Base-by-base conservation (phyloP, 2,888 invertebrate species). In the Torymus tubicola region DNA sequence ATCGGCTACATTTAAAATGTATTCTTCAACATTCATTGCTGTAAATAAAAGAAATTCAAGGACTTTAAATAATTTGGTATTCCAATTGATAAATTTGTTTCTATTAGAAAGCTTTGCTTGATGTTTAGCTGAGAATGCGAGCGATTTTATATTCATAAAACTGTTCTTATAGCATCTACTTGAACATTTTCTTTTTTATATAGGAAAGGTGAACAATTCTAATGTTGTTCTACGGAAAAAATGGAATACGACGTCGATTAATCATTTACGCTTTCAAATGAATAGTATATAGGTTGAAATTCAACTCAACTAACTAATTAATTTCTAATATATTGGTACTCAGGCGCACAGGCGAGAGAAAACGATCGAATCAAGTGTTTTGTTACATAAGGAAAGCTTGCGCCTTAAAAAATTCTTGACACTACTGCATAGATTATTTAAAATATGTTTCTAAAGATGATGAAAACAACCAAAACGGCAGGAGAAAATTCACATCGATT, bases 111-210 rank as follows among this genome's bases (percentile, higher is more conserved):
- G 42, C 11, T 67, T 67, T 52, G 11, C 2, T 68, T 31, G 13
- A 0, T 53, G 2, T 64, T 69, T 74, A 79, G 75, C 70, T 75
- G 60, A 80, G 75, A 64, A 75, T 16, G 71, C 71, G 61, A 70
- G 16, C 8, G 68, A 18, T 72, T 67, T 61, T 55, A 67, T 53
- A 61, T 53, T 61, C 24, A 57, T 55, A 65, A 42, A 42, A 70
- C 65, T 75, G 72, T 72, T 61, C 72, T 72, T 72, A 80, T 72
- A 80, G 71, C 57, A 76, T 72, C 75, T 80, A 76, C 80, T 76
- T 67, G 64, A 72, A 76, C 42, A 76, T 72, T n/a, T 73, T 57
- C 72, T n/a, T 73, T 57, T 58, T 57, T 12, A 24, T 60, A 70
- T n/a, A n/a, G 55, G 14, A 63, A 55, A 31, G 69, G 64, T 24